These are phyloP conservation scores for Phasianus colchicus DNA, from an alignment of 2,113 vertebrate genomes.

Conservation along the genomic window DNA sequence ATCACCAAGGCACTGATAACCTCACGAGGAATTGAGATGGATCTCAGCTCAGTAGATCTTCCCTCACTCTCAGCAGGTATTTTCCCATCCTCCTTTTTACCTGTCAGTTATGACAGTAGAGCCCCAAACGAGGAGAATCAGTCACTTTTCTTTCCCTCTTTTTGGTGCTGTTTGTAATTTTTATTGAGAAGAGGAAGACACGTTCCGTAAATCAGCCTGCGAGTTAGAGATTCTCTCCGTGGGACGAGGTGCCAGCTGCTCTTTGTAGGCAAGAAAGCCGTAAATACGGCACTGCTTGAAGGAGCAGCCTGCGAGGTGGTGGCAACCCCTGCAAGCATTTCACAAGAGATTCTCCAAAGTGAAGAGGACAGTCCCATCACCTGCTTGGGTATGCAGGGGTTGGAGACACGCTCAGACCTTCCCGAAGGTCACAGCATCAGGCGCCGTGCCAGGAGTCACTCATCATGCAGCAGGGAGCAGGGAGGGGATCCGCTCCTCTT, in stretches of 20 bases:
- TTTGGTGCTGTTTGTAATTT: constrained; percentile 22
- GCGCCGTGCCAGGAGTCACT: background rate
- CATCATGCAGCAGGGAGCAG: constrained; percentile 38
- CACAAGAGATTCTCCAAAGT: background rate
- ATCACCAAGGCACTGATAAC: constrained; percentile 41
- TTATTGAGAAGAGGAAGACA: constrained; percentile 34
- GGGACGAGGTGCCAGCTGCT: constrained; percentile 29
- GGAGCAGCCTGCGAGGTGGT: background rate
- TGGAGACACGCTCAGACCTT: background rate
- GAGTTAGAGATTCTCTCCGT: constrained; percentile 31
- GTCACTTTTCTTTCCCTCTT: background rate
- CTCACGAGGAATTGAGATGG: background rate
- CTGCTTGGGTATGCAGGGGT: background rate
- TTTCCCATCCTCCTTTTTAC: constrained; percentile 33
- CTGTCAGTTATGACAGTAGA: background rate
- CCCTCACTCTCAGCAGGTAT: constrained; percentile 47
- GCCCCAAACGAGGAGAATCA: background rate
- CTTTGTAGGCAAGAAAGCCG: constrained; percentile 41
- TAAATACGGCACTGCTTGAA: constrained; percentile 18
- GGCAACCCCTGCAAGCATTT: background rate
- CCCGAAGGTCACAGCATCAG: constrained; percentile 43
- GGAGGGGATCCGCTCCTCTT: background rate
- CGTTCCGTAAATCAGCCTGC: constrained; percentile 59
- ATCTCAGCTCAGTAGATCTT: constrained; percentile 32
- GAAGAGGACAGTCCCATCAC: background rate